Percentiles rank a stretch among this genome's conserved stretches.
Conservation (phyloP, 1,140 invertebrate genomes). For the Rhynchophorus ferrugineus region DNA sequence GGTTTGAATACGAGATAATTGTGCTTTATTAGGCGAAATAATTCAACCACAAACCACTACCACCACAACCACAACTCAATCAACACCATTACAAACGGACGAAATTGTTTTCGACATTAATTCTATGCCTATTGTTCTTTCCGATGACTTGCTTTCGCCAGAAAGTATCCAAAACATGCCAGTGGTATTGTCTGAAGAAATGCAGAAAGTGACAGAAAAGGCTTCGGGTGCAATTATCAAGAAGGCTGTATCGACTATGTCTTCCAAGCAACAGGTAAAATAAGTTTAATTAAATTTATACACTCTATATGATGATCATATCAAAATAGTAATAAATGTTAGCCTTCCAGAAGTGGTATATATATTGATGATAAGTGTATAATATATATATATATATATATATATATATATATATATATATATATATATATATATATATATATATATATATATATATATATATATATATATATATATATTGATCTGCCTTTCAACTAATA, state of each 20-base stretch:
- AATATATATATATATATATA: too few species aligned
- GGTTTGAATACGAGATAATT: background rate
- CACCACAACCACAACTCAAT: background rate
- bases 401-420: too few species aligned
- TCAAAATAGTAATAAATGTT: too few species aligned
- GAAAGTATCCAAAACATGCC: conserved; percentile 58
- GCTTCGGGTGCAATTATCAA: conserved; percentile 1
- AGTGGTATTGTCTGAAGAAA: conserved; percentile 44
- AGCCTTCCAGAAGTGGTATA: too few species aligned
- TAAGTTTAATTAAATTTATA: background rate
- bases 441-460: too few species aligned
- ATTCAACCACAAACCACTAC: conserved; percentile 6
- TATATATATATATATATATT: too few species aligned
- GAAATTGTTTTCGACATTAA: conserved; percentile 63
- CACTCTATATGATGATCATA: conserved; percentile 9
- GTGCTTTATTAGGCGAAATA: conserved; percentile 6
- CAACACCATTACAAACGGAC: conserved; percentile 28
- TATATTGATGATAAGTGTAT: too few species aligned
- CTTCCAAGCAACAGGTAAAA: conserved; percentile 2
- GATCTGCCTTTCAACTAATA: too few species aligned
- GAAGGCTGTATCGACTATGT: background rate
- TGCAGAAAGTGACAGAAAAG: background rate
- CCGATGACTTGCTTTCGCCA: conserved; percentile 55
- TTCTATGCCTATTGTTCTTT: conserved; percentile 64
- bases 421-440: too few species aligned